phyloP scores from a whole-genome alignment of 2,113 vertebrate species.

The Baryphthengus martii region DNA sequence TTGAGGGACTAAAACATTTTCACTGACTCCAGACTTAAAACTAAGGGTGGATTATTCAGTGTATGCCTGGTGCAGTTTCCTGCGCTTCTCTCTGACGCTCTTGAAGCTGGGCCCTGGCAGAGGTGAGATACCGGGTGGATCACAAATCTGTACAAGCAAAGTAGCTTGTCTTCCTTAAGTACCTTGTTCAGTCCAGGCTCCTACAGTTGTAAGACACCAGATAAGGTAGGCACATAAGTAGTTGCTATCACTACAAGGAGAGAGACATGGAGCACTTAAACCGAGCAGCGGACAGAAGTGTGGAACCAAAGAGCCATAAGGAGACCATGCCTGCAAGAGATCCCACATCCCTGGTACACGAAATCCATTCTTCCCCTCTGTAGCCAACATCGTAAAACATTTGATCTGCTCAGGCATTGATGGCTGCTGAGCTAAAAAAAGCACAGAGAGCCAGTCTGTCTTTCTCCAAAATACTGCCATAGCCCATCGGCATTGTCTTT shows the following conservation, averaged over 20 bases:
- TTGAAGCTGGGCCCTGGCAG: background rate
- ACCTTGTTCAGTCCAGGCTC: background rate
- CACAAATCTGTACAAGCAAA: background rate
- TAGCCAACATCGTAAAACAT: background rate
- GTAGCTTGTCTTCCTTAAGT: background rate
- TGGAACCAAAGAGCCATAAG: background rate
- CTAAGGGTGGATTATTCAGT: background rate
- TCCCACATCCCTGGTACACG: background rate
- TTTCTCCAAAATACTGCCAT: background rate
- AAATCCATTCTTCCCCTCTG: background rate
- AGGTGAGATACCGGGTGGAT: background rate
- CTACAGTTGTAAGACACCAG: background rate
- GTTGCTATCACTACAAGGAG: background rate
- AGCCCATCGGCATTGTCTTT: background rate
- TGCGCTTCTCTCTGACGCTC: background rate
- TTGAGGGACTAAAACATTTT: background rate
- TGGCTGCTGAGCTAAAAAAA: slow-evolving; percentile 29
- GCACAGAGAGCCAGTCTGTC: background rate
- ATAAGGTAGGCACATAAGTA: background rate
- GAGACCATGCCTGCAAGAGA: background rate
- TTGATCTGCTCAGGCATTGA: background rate
- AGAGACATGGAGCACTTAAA: slow-evolving; percentile 17
- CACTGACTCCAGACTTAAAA: background rate
- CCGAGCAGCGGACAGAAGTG: background rate
- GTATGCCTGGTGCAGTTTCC: background rate